These are phyloP conservation scores for Oryzias sinensis DNA, from an alignment of 2,797 vertebrate species.

Conservation along the genomic window DNA sequence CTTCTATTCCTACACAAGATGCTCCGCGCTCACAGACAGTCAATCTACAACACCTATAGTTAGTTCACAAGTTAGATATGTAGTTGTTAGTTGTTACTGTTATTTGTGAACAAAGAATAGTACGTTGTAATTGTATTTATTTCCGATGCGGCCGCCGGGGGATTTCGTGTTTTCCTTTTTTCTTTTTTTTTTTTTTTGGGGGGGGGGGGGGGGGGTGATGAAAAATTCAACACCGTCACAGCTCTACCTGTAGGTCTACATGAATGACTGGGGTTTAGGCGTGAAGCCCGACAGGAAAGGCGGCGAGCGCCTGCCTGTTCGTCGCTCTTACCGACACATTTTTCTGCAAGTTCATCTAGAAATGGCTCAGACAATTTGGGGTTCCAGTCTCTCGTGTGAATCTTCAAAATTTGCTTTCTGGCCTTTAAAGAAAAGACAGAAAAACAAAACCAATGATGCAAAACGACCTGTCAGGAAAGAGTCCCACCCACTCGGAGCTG, in stretches of 20 bases:
- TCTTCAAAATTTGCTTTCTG: constrained; percentile 98
- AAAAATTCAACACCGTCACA: too few relatives aligned
- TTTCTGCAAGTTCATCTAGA: constrained; percentile 95
- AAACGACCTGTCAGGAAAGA: constrained; percentile 26
- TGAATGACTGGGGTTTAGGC: not conserved
- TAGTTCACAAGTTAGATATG: too few relatives aligned
- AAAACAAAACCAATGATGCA: constrained; percentile 29
- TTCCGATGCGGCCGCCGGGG: too few relatives aligned
- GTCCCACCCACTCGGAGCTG: constrained; percentile 12
- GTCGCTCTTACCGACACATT: constrained; percentile 93
- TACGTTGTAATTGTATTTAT: too few relatives aligned
- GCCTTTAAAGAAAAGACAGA: constrained; percentile 74
- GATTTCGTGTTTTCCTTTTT: too few relatives aligned
- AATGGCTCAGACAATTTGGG: constrained; percentile 93
- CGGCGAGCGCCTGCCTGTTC: not conserved
- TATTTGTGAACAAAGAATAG: too few relatives aligned
- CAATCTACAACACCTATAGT: too few relatives aligned
- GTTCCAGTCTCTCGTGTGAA: constrained; percentile 98
- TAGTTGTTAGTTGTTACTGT: too few relatives aligned
- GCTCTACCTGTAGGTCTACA: not conserved
- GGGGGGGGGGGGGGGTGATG: too few relatives aligned
- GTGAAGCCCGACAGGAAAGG: not conserved
- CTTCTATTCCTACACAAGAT: too few relatives aligned
- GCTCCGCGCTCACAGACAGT: too few relatives aligned
- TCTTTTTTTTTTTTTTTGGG: too few relatives aligned